These are phyloP conservation scores for Drosophila punjabiensis DNA, from an alignment of 1,140 invertebrate species.

Conservation along the genomic window DNA sequence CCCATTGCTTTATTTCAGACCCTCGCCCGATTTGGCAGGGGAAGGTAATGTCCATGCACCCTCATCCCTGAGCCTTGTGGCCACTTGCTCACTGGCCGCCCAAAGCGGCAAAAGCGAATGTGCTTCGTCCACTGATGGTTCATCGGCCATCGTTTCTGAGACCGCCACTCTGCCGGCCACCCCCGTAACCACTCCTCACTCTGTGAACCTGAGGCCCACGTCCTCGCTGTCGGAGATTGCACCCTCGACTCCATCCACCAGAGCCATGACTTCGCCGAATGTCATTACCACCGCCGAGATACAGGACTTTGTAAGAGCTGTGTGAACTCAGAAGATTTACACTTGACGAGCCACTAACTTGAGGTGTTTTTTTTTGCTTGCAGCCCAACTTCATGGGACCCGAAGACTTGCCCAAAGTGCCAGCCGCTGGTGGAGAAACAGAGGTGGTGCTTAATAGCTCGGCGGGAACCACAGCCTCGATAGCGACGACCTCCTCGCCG, in stretches of 20 bases:
- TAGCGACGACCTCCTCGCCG: conserved; percentile 62
- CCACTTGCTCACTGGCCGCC: conserved; percentile 57
- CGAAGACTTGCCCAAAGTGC: conserved; percentile 61
- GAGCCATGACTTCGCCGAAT: conserved; percentile 62
- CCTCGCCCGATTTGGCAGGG: conserved; percentile 33
- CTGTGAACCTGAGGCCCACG: conserved; percentile 52
- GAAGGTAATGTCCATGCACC: conserved; percentile 28
- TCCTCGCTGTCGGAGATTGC: conserved; percentile 49
- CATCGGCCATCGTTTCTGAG: conserved; percentile 38
- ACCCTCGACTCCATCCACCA: conserved; percentile 65
- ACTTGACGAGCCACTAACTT: neutral
- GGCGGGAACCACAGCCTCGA: conserved; percentile 69
- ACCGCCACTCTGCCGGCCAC: conserved; percentile 54
- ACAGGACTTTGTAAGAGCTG: conserved; percentile 56
- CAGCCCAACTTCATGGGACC: conserved; percentile 56
- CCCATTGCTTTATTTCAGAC: conserved; percentile 41
- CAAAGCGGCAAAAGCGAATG: conserved; percentile 35
- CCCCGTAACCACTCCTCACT: conserved; percentile 44
- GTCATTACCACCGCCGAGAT: conserved; percentile 66
- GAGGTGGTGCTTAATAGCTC: conserved; percentile 67
- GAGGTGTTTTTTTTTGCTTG: neutral
- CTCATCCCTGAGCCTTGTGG: conserved; percentile 58
- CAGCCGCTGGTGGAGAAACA: conserved; percentile 29
- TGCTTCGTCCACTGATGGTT: conserved; percentile 32
- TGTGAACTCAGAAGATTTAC: no score